Percentiles rank a stretch among this genome's conserved stretches.
These are phyloP conservation scores for Lasioglossum leucozonium DNA, from an alignment of 2,888 invertebrate species.

Conservation along the genomic window DNA sequence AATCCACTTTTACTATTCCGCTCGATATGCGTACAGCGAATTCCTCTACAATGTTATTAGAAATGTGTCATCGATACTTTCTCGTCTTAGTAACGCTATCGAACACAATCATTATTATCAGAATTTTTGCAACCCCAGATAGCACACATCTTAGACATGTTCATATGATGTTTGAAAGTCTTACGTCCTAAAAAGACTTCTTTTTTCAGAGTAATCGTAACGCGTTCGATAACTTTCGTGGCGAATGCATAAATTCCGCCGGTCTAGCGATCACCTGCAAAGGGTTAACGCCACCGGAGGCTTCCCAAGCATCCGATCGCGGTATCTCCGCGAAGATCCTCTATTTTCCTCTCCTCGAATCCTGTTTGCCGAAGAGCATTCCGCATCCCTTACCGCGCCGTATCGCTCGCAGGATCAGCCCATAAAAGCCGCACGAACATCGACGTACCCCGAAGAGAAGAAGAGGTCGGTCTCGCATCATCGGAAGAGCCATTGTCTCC, in stretches of 20 bases:
- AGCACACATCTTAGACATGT: too few relatives aligned
- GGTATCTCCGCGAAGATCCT: not conserved
- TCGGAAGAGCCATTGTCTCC: constrained; percentile 20
- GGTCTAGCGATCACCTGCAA: not conserved
- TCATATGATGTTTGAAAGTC: too few relatives aligned
- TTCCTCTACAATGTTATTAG: not conserved
- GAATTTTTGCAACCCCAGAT: too few relatives aligned
- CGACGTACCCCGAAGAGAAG: not conserved
- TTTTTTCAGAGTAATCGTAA: too few relatives aligned
- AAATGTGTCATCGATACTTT: not conserved
- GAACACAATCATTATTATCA: not conserved
- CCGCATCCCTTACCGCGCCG: not conserved
- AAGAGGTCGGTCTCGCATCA: not conserved
- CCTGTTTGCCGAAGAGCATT: not conserved
- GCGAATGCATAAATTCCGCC: too few relatives aligned
- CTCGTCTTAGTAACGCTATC: not conserved
- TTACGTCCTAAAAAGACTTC: too few relatives aligned
- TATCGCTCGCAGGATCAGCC: constrained; percentile 1
- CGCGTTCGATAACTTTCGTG: too few relatives aligned
- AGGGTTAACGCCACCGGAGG: not conserved
- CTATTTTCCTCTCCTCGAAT: not conserved
- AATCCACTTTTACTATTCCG: not conserved
- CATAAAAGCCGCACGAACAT: not conserved
- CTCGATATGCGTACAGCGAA: not conserved
- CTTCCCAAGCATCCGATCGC: not conserved